Percentiles rank a stretch among this genome's conserved stretches.
phyloP scores from a whole-genome alignment of 1,140 invertebrate species.

The Trachymyrmex cornetzi region DNA sequence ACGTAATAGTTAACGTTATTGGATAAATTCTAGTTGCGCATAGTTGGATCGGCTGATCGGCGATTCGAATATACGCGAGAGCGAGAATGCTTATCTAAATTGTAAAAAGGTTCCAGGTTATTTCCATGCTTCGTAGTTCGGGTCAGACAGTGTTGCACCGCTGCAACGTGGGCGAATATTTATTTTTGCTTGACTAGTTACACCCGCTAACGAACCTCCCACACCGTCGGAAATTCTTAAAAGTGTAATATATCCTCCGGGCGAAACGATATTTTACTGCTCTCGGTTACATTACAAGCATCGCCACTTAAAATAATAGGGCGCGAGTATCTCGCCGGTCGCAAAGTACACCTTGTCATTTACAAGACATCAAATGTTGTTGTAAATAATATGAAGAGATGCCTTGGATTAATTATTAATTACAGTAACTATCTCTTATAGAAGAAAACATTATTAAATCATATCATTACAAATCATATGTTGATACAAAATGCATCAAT shows the following conservation, averaged over 20 bases:
- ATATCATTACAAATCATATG: neutral
- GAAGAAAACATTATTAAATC: neutral
- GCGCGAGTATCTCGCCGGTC: constrained; percentile 3
- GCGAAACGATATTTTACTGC: constrained; percentile 57
- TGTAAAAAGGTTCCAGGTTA: constrained; percentile 50
- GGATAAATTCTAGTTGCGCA: constrained; percentile 22
- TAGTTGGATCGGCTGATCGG: constrained; percentile 26
- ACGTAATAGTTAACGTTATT: constrained; percentile 13
- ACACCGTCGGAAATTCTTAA: constrained; percentile 59
- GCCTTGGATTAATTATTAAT: constrained; percentile 2
- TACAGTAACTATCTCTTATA: neutral
- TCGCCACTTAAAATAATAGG: constrained; percentile 49
- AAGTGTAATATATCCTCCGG: constrained; percentile 54
- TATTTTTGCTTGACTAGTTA: constrained; percentile 63
- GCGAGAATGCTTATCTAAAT: constrained; percentile 33
- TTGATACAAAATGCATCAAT: neutral
- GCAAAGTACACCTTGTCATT: constrained; percentile 13
- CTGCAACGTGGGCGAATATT: constrained; percentile 55
- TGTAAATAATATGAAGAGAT: neutral
- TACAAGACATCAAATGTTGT: constrained; percentile 6
- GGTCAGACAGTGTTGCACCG: constrained; percentile 30
- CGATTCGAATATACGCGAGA: constrained; percentile 40
- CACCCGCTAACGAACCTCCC: constrained; percentile 50
- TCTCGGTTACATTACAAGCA: constrained; percentile 37
- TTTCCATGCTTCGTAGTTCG: constrained; percentile 19